A percentile compares a stretch with the other conserved stretches of the same genome.
Evolutionary conservation across 2,113 vertebrate genomes (phyloP).

Genomic region (Mugil cephalus): DNA sequence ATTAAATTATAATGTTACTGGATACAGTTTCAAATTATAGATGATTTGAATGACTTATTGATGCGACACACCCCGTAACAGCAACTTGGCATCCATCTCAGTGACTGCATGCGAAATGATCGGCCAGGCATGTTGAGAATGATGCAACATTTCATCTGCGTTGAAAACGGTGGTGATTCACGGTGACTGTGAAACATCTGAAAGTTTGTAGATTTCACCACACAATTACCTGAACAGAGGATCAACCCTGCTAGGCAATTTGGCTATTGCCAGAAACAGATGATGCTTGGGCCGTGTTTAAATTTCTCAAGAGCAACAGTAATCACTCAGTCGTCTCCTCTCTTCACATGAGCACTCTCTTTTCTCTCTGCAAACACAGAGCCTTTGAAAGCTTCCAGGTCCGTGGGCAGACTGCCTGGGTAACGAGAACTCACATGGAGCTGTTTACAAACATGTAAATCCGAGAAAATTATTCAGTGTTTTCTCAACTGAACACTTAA

Average conservation of each 20-base stretch:
- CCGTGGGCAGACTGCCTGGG: conserved; percentile 19
- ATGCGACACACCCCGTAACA: background rate
- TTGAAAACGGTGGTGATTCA: conserved; percentile 54
- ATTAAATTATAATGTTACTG: background rate
- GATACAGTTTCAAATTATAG: background rate
- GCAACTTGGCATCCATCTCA: conserved; percentile 1
- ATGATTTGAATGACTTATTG: background rate
- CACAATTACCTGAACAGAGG: background rate
- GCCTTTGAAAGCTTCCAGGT: conserved; percentile 30
- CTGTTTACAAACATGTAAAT: conserved; percentile 42
- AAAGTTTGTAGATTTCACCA: conserved; percentile 47
- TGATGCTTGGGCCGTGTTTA: background rate
- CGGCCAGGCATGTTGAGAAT: conserved; percentile 4
- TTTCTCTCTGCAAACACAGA: conserved; percentile 24
- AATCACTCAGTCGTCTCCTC: background rate
- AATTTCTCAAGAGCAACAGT: conserved; percentile 7
- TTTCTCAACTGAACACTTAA: background rate
- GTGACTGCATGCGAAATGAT: background rate
- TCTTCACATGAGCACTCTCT: background rate
- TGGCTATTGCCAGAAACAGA: background rate
- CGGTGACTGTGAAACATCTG: conserved; percentile 12
- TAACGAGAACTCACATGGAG: background rate
- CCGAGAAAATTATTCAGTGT: background rate
- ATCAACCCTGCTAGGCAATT: background rate
- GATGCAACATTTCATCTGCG: conserved; percentile 56